Base-by-base conservation (phyloP, 2,888 invertebrate genomes). In the Lingula anatina region DNA sequence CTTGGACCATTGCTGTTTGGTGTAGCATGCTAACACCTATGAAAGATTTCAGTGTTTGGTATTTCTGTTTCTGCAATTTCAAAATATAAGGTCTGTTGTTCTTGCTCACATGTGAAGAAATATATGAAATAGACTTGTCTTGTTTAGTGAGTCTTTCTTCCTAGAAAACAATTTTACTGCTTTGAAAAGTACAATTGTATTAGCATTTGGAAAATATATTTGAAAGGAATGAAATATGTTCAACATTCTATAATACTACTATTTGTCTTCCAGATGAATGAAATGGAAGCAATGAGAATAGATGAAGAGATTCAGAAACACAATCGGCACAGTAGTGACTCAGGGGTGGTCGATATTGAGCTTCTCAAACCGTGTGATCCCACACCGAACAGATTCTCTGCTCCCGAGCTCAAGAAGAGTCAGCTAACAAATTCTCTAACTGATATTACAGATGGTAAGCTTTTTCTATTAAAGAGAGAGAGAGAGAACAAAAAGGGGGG, bases 271-370 rank as follows among this genome's bases (percentile, higher is more conserved):
- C 51, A 79, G 83, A 94, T 95, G 88, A 94, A 95, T 77, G 96
- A 97, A 77, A 97, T 97, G 96, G 96, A 97, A 72, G 87, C 89
- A 61, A 81, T 96, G 76, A 81, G 96, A 63, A 92, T 96, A 62
- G 95, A 95, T 77, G 89, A 89, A 1, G 95, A 95, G 73, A 81
- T 95, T 55, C 91, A 90, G 65, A 83, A 93, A 50, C 90, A 90
- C 69, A 67, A 68, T 61, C 59, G 66, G 59, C 23, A 56, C 23
- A 93, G 93, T 76, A 84, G 93, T 53, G 93, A 94, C 79, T 92
- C 92, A 54, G 92, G 94, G 4, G 93, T 94, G 65, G 89, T 92
- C 18, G 70, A 68, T 58, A 74, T 75, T 47, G 74, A 74, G 46
- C 61, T 71, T 51, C 57, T 68, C 57, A 70, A 82, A 79, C 57